phyloP scores from a whole-genome alignment of 2,888 invertebrate species.

The Protophormia terraenovae region DNA sequence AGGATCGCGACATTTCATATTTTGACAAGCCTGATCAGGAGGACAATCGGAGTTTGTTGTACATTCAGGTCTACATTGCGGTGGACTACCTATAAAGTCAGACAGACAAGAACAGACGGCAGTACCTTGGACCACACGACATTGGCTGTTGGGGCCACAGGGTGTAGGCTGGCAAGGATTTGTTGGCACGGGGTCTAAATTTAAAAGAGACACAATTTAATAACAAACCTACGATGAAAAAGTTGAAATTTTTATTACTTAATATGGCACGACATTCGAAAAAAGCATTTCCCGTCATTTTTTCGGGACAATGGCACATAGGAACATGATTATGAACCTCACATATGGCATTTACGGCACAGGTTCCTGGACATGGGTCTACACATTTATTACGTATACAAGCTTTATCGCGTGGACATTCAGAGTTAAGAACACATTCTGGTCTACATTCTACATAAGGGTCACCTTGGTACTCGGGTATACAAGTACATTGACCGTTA shows the following conservation, averaged over 20 bases:
- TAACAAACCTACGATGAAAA: neutral
- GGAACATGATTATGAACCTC: constrained; percentile 90
- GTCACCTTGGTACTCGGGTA: constrained; percentile 88
- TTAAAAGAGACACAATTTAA: neutral
- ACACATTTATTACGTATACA: constrained; percentile 89
- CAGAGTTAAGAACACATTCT: constrained; percentile 89
- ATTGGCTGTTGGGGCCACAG: constrained; percentile 88
- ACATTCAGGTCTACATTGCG: constrained; percentile 88
- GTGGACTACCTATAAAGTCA: constrained; percentile 86
- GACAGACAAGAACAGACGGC: constrained; percentile 86
- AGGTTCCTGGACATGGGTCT: constrained; percentile 88
- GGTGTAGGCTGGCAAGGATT: constrained; percentile 88
- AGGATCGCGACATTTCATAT: constrained; percentile 88
- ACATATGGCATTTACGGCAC: constrained; percentile 90
- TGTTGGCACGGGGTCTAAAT: constrained; percentile 81
- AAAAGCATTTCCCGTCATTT: constrained; percentile 91
- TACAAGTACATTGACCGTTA: constrained; percentile 87
- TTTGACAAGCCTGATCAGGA: constrained; percentile 86
- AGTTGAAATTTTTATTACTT: constrained; percentile 69
- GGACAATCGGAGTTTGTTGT: constrained; percentile 87
- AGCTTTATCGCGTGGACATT: constrained; percentile 86
- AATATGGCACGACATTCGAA: constrained; percentile 83
- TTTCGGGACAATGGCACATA: constrained; percentile 88
- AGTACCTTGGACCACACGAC: constrained; percentile 85
- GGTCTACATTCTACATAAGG: constrained; percentile 89